Evolutionary conservation across 2,888 invertebrate species (phyloP).

Genomic region (Torymus tubicola): DNA sequence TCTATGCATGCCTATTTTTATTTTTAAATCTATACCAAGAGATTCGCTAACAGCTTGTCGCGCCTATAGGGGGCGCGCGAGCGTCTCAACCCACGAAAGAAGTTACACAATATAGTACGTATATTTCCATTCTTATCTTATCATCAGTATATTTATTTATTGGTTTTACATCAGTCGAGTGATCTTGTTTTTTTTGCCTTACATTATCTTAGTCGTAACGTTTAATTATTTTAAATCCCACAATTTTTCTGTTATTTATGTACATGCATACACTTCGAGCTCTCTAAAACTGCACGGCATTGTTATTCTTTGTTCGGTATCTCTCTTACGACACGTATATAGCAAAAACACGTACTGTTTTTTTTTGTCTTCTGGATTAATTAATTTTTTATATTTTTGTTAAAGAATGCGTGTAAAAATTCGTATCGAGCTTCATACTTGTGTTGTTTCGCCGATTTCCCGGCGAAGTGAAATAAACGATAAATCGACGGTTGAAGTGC

Average conservation of each 20-base stretch:
- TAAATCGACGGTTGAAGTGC: neutral
- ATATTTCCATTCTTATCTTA: conserved; percentile 39
- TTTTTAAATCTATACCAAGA: conserved; percentile 27
- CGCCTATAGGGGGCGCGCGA: conserved; percentile 19
- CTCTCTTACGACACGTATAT: conserved; percentile 14
- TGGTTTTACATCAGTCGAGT: conserved; percentile 53
- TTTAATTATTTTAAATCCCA: conserved; percentile 30
- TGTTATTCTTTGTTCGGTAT: neutral
- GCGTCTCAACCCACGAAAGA: conserved; percentile 14
- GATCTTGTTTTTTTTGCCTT: conserved; percentile 39
- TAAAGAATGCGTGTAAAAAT: conserved; percentile 21
- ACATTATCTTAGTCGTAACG: conserved; percentile 28
- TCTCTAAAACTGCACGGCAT: conserved; percentile 9
- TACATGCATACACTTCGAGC: conserved; percentile 16
- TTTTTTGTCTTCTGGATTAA: neutral
- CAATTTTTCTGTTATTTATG: conserved; percentile 32
- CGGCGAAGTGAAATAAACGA: neutral
- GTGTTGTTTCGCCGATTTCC: neutral
- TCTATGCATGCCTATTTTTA: conserved; percentile 52
- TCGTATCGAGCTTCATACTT: conserved; percentile 44
- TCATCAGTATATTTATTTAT: conserved; percentile 52
- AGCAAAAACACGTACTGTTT: conserved; percentile 8
- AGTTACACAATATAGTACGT: conserved; percentile 48
- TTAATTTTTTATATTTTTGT: conserved; percentile 4
- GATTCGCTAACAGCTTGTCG: conserved; percentile 22